phyloP scores from a whole-genome alignment of 2,113 vertebrate species.

The Peromyscus leucopus region DNA sequence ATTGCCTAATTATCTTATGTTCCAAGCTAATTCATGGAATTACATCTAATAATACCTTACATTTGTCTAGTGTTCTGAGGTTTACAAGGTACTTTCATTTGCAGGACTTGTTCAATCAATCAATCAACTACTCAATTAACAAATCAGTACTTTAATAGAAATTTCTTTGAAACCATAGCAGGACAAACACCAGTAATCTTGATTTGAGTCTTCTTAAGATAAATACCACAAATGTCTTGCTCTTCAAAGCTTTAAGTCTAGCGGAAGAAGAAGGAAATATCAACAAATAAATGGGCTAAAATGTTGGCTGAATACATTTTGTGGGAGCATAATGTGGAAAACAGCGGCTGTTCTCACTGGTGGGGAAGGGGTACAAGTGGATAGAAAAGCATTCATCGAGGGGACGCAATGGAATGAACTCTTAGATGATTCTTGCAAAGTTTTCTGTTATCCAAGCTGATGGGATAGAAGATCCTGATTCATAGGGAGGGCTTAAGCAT shows the following conservation, averaged over 20 bases:
- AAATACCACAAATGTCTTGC: neutral
- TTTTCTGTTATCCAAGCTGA: neutral
- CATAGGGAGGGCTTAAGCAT: neutral
- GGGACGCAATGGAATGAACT: neutral
- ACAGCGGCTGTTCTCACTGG: neutral
- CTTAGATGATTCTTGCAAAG: neutral
- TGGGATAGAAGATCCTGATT: neutral
- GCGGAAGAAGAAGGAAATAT: neutral
- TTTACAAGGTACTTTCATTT: constrained; percentile 55
- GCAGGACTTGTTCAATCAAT: constrained; percentile 35
- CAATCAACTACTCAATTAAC: constrained; percentile 64
- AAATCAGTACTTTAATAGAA: constrained; percentile 53
- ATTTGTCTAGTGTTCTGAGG: constrained; percentile 54
- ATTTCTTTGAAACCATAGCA: neutral
- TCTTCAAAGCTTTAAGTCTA: neutral
- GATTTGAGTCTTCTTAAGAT: constrained; percentile 31
- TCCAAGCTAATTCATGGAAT: constrained; percentile 63
- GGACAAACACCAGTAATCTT: neutral
- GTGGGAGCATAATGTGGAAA: neutral
- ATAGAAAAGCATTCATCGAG: neutral
- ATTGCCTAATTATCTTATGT: constrained; percentile 70
- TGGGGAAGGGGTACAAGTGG: neutral
- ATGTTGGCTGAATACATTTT: neutral
- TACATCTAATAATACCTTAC: constrained; percentile 53
- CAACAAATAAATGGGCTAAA: neutral